A percentile compares a stretch with the other conserved stretches of the same genome.
These are phyloP conservation scores for Prionailurus viverrinus DNA, from an alignment of 2,113 vertebrate genomes.

Conservation along the genomic window DNA sequence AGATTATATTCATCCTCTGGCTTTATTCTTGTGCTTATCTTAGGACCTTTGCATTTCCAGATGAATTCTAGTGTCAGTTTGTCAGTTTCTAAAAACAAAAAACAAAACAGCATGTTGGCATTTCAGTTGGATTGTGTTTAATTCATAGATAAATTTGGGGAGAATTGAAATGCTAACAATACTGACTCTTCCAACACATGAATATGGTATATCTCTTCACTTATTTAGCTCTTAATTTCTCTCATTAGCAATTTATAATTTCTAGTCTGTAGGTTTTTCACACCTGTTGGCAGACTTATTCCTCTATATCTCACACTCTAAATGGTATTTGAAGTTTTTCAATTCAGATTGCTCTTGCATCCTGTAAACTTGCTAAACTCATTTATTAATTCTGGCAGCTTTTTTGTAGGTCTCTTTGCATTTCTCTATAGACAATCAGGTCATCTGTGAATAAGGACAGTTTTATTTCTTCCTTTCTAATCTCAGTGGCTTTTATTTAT, in stretches of 20 bases:
- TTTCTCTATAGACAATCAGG: neutral
- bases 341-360: neutral
- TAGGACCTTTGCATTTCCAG: neutral
- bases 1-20: neutral
- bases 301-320: neutral
- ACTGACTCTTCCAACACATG: neutral
- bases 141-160: neutral
- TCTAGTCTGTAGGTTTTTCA: neutral
- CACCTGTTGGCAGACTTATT: neutral
- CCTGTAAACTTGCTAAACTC: neutral
- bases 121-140: neutral
- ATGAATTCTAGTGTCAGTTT: neutral
- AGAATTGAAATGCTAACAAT: neutral
- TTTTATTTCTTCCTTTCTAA: neutral
- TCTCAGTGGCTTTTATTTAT: neutral
- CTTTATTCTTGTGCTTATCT: neutral
- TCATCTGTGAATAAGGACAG: neutral
- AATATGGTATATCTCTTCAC: neutral
- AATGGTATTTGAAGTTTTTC: neutral
- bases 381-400: neutral
- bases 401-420: neutral
- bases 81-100: neutral
- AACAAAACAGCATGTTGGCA: neutral
- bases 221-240: neutral
- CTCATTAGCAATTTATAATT: fast-evolving